A percentile compares a stretch with the other conserved stretches of the same genome.
Conservation (phyloP, 2,797 vertebrate species). For the Oreochromis mossambicus region DNA sequence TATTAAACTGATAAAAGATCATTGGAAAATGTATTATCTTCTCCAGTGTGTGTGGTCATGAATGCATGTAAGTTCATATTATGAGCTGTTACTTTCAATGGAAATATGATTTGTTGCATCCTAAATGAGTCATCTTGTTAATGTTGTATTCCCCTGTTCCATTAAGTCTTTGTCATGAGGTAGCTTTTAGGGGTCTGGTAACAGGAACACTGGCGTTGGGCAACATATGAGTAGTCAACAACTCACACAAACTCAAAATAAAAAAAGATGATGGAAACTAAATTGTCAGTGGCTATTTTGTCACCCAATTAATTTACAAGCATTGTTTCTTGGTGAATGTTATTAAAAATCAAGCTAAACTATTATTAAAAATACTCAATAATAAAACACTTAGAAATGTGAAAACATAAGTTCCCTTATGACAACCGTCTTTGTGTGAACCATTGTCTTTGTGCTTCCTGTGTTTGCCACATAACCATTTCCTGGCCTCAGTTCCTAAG, state of each 20-base stretch:
- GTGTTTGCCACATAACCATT: not conserved
- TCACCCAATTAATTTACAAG: not conserved
- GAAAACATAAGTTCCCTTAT: not conserved
- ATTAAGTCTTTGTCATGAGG: not conserved
- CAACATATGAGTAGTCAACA: not conserved
- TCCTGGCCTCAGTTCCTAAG: constrained; percentile 18
- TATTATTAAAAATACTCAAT: not conserved
- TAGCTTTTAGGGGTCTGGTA: not conserved
- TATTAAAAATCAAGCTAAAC: not conserved
- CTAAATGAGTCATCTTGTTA: not conserved
- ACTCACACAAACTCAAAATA: not conserved
- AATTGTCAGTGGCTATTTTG: not conserved
- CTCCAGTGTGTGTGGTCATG: not conserved
- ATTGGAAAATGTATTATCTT: not conserved
- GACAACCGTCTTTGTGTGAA: not conserved
- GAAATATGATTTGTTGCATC: not conserved
- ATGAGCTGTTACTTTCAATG: not conserved
- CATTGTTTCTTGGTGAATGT: not conserved
- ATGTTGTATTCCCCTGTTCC: not conserved
- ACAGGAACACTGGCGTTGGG: not conserved
- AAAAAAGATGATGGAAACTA: not conserved
- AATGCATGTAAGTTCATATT: not conserved
- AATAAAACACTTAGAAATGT: not conserved
- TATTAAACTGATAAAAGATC: not conserved
- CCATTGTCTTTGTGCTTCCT: not conserved